Percentiles rank a stretch among this genome's conserved stretches.
Conservation (phyloP, 1,140 invertebrate species). For the Argopecten irradians region DNA sequence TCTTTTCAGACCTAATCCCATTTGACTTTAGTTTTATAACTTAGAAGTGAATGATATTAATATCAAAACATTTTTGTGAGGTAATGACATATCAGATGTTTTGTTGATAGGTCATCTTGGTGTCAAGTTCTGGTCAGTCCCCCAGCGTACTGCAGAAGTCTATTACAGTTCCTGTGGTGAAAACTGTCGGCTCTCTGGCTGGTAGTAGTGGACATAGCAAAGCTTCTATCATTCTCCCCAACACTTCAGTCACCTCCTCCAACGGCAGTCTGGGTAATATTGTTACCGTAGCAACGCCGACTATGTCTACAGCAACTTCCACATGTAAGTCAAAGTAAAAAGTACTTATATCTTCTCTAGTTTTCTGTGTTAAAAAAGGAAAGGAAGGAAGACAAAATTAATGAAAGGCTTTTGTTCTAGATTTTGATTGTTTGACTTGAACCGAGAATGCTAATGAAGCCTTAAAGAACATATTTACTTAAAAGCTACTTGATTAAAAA, state of each 20-base stretch:
- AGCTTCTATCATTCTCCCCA: slow-evolving; percentile 61
- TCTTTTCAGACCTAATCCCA: too few species aligned
- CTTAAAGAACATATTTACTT: too few species aligned
- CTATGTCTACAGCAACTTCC: slow-evolving; percentile 51
- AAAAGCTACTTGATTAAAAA: too few species aligned
- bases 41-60: background rate
- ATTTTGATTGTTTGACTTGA: too few species aligned
- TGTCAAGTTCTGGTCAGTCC: slow-evolving; percentile 69
- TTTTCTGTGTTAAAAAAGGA: too few species aligned
- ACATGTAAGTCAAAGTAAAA: slow-evolving; percentile 50
- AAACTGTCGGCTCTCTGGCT: slow-evolving; percentile 45
- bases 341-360: too few species aligned
- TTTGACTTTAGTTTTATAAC: background rate
- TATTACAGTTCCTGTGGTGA: slow-evolving; percentile 68
- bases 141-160: slow-evolving; percentile 67
- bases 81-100: background rate
- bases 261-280: slow-evolving; percentile 61
- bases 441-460: too few species aligned
- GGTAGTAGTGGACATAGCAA: slow-evolving; percentile 48
- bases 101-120: slow-evolving; percentile 69
- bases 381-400: too few species aligned
- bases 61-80: too few species aligned
- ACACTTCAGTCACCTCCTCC: slow-evolving; percentile 44
- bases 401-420: too few species aligned
- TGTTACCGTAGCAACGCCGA: slow-evolving; percentile 62